A percentile compares a stretch with the other conserved stretches of the same genome.
These are phyloP conservation scores for Dromiciops gliroides DNA, from an alignment of 2,113 vertebrate species.

Conservation along the genomic window DNA sequence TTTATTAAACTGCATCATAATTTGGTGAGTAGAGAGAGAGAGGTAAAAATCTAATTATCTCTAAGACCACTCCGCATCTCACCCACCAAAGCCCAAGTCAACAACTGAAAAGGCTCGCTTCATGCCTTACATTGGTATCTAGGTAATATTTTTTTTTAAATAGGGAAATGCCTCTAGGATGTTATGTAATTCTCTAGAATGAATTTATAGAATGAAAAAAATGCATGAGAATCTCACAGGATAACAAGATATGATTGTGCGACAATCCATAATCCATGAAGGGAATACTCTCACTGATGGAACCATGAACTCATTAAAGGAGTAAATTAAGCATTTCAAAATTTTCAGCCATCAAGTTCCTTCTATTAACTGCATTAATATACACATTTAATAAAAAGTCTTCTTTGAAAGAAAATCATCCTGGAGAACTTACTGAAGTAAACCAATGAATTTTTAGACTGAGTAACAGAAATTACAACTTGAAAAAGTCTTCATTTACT, in stretches of 20 bases:
- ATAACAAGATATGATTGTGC: neutral
- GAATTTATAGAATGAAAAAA: neutral
- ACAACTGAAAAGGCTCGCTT: no score
- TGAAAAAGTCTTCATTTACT: constrained; percentile 26
- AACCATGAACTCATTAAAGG: neutral
- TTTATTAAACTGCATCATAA: no score
- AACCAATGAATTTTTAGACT: constrained; percentile 43
- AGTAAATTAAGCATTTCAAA: neutral
- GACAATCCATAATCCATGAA: neutral
- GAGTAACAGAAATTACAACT: neutral
- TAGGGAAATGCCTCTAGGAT: neutral
- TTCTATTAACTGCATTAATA: neutral
- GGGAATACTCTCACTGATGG: neutral
- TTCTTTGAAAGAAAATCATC: constrained; percentile 45
- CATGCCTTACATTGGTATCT: neutral
- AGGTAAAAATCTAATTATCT: no score
- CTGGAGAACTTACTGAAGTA: constrained; percentile 3
- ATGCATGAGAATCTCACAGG: neutral
- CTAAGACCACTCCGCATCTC: no score
- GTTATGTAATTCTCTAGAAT: neutral
- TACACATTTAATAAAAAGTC: neutral
- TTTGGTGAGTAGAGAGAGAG: no score
- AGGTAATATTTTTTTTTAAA: neutral
- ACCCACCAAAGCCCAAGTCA: no score
- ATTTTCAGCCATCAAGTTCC: neutral